These are phyloP conservation scores for Leptothorax acervorum DNA, from an alignment of 2,888 invertebrate genomes.

Conservation along the genomic window DNA sequence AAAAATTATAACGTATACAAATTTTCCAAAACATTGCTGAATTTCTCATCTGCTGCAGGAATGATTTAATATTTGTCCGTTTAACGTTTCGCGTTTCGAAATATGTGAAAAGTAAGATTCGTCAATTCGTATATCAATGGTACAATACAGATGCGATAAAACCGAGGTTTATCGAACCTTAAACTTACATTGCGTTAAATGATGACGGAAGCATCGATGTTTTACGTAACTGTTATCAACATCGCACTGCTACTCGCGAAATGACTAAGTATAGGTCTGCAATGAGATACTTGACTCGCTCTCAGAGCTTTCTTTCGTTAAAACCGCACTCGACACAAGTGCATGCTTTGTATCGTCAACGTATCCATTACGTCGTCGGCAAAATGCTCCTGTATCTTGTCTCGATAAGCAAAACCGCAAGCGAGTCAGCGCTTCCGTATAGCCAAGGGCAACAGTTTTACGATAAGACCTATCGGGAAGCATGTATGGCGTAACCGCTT, in stretches of 20 bases:
- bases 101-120: background rate
- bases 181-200: background rate
- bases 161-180: background rate
- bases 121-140: background rate
- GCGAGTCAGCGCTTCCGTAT: slow-evolving; percentile 3
- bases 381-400: slow-evolving; percentile 23
- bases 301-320: background rate
- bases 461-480: slow-evolving; percentile 30
- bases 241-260: background rate
- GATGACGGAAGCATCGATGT: background rate
- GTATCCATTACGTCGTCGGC: background rate
- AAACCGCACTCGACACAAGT: background rate
- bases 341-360: background rate
- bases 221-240: background rate
- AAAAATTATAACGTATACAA: too few relatives aligned
- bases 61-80: too few relatives aligned
- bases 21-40: too few relatives aligned
- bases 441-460: slow-evolving; percentile 8
- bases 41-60: too few relatives aligned
- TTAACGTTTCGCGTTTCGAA: background rate
- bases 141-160: background rate
- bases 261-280: background rate
- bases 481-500: background rate
- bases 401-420: slow-evolving; percentile 5
- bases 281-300: background rate